Conservation (phyloP, 2,113 vertebrate genomes). For the Tachysurus vachellii region DNA sequence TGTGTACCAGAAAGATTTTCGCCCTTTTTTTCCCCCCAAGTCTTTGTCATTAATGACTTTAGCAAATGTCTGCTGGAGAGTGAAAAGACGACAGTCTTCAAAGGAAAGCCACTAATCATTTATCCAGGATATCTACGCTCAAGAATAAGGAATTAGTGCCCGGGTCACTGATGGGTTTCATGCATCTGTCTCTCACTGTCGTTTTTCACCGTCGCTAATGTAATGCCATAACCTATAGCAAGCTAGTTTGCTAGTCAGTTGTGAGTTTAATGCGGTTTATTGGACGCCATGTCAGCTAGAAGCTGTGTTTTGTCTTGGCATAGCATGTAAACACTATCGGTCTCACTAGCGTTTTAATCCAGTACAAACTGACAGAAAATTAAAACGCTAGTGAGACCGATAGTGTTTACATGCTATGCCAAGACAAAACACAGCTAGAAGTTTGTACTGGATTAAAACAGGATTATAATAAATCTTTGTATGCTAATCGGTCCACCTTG, state of each 20-base stretch:
- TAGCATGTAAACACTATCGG: background rate
- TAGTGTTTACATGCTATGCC: background rate
- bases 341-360: background rate
- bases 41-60: constrained; percentile 82
- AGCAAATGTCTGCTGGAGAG: constrained; percentile 74
- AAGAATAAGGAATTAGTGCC: constrained; percentile 75
- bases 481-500: background rate
- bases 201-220: constrained; percentile 13
- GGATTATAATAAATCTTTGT: background rate
- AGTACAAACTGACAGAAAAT: no score
- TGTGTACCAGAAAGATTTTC: constrained; percentile 75
- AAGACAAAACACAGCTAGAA: background rate
- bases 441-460: background rate
- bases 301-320: background rate
- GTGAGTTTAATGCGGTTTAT: background rate
- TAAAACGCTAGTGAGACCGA: background rate
- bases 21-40: constrained; percentile 62
- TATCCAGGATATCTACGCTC: constrained; percentile 76
- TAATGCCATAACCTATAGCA: no score
- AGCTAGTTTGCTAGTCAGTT: background rate
- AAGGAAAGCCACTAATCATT: constrained; percentile 75
- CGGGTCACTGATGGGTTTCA: constrained; percentile 66
- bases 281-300: background rate
- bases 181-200: constrained; percentile 33
- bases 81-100: constrained; percentile 70